phyloP scores from a whole-genome alignment of 2,113 vertebrate species.

The Sterna hirundo region DNA sequence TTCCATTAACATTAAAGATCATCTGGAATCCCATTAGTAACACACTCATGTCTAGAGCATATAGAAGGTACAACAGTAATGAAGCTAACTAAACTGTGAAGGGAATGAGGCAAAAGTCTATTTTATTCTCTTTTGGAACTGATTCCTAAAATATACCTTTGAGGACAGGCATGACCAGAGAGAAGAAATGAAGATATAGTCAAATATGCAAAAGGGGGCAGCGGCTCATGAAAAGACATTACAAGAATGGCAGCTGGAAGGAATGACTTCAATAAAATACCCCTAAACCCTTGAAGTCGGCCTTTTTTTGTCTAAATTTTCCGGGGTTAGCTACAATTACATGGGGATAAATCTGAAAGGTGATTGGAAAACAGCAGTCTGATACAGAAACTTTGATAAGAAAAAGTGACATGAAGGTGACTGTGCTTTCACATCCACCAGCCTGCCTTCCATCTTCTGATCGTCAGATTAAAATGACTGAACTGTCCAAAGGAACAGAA shows the following conservation, averaged over 20 bases:
- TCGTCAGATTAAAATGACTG: background rate
- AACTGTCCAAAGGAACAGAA: background rate
- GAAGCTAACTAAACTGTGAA: slow-evolving; percentile 9
- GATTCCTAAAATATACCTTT: slow-evolving; percentile 6
- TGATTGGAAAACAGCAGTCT: background rate
- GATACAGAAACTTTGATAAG: background rate
- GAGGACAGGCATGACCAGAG: background rate
- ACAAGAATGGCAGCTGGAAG: background rate
- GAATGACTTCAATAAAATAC: background rate
- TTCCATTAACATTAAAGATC: slow-evolving; percentile 53
- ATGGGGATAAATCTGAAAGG: background rate
- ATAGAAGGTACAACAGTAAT: background rate
- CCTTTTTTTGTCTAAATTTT: background rate
- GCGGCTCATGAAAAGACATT: background rate
- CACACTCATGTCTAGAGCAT: background rate
- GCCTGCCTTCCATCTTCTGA: background rate
- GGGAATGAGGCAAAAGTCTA: background rate
- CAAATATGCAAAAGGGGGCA: background rate
- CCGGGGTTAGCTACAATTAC: background rate
- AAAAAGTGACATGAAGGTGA: background rate
- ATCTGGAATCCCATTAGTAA: slow-evolving; percentile 10
- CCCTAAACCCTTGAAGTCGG: background rate
- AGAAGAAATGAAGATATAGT: background rate
- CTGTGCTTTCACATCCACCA: background rate
- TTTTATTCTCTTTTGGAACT: slow-evolving; percentile 3